Base-by-base conservation (phyloP, 2,113 vertebrate species). In the Xenus cinereus region DNA sequence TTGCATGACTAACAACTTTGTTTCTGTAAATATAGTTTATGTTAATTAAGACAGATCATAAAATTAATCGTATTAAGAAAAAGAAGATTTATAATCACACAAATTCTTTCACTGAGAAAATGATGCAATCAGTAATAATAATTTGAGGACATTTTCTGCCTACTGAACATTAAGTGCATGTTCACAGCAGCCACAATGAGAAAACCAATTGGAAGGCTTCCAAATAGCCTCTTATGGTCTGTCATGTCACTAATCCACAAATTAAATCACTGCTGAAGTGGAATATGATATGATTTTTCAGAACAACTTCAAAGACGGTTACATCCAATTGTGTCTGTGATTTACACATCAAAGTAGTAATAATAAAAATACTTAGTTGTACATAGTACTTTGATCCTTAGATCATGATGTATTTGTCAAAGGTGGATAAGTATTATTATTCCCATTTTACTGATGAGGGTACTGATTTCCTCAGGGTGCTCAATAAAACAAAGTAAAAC, bases 281-380 rank as follows among this genome's bases (percentile, higher is more conserved):
- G 66, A 95, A 92, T 89, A 67, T 74, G 79, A 22, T 77, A 59
- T 51, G 54, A 86, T 84, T 91, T 93, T 95, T 95, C 84, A 95
- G 79, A 93, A 81, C 63, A 97, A 69, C 94, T 97, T 97, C 93
- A 96, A 95, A 96, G 89, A 87, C 80, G 48, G 73, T 89, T 86
- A 81, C 68, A 96, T 51, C 26, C 80, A 92, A 64, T 94, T 94
- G 80, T 96, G 80, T 62, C 82, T 59, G 64, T 90, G 94, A 92
- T 92, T 96, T 92, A 67, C 86, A 95, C 60, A 94, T 94, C 84
- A 95, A 97, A 97, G 86, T 75, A 72, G 12, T 64, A 87, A 67
- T 87, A 91, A 78, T 81, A 95, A 94, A 95, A 95, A 94, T 95
- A 95, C 67, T 96, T 93, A 92, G 32, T 37, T 90, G 59, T 91